Evolutionary conservation across 2,113 vertebrate species (phyloP).

Genomic region (Plestiodon gilberti): DNA sequence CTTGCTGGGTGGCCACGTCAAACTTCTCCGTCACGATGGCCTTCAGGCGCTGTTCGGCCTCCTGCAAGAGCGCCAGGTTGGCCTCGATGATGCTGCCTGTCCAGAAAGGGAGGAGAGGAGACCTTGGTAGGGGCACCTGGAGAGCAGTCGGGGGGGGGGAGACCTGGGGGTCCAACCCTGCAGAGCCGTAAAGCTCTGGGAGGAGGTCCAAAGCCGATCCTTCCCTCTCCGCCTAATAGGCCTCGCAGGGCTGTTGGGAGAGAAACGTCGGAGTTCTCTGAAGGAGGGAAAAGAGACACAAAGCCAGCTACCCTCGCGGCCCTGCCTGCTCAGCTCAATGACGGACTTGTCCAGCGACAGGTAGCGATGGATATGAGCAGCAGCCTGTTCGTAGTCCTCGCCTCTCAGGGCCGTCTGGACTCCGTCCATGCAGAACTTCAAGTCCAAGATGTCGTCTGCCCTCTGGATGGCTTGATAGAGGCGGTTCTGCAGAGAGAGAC

Average conservation of each 20-base stretch:
- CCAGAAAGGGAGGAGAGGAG: slow-evolving; percentile 28
- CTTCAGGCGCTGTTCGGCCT: slow-evolving; percentile 92
- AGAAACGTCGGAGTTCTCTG: too few species aligned
- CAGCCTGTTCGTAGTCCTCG: slow-evolving; percentile 96
- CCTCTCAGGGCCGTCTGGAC: slow-evolving; percentile 92
- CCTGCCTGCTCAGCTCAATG: slow-evolving; percentile 96
- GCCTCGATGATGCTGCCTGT: slow-evolving; percentile 93
- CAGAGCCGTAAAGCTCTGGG: too few species aligned
- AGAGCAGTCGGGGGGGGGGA: too few species aligned
- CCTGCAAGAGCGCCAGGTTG: slow-evolving; percentile 91
- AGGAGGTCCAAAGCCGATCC: too few species aligned
- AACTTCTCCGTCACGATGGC: slow-evolving; percentile 92
- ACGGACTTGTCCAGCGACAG: slow-evolving; percentile 96
- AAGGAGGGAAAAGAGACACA: not conserved
- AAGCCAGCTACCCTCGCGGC: slow-evolving; percentile 86
- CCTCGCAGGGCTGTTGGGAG: not conserved
- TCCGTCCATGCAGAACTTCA: slow-evolving; percentile 98
- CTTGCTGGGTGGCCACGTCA: slow-evolving; percentile 86
- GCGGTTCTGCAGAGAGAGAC: slow-evolving; percentile 85
- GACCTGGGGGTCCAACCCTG: too few species aligned
- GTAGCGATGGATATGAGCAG: slow-evolving; percentile 96
- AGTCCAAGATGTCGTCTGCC: slow-evolving; percentile 94
- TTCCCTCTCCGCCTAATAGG: too few species aligned
- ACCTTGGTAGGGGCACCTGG: not conserved
- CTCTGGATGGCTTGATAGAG: slow-evolving; percentile 98